Evolutionary conservation across 2,797 vertebrate genomes (phyloP).

Genomic region (Pantherophis alleghaniensis): DNA sequence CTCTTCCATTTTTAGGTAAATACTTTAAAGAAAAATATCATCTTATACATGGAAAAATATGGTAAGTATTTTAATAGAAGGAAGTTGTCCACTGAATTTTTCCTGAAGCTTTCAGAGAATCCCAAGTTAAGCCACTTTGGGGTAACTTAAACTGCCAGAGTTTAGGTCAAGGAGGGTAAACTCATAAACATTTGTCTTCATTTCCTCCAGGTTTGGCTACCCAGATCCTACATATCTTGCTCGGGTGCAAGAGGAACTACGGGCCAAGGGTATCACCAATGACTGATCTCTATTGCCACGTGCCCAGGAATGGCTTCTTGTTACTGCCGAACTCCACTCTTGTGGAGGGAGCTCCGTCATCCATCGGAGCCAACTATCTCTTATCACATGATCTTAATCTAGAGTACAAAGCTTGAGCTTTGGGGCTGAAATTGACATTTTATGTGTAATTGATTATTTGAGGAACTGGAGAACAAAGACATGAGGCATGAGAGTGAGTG

Average conservation of each 20-base stretch:
- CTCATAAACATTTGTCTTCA: slow-evolving; percentile 23
- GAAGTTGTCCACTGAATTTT: background rate
- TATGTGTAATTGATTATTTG: background rate
- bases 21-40: no score
- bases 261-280: slow-evolving; percentile 89
- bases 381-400: background rate
- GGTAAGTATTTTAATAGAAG: background rate
- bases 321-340: background rate
- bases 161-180: background rate
- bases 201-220: slow-evolving; percentile 86
- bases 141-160: background rate
- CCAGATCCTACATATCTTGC: slow-evolving; percentile 93
- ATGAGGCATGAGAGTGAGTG: background rate
- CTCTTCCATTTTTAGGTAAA: no score
- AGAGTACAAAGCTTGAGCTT: background rate
- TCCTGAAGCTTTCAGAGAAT: background rate
- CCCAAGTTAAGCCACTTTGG: background rate
- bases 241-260: slow-evolving; percentile 90
- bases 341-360: background rate
- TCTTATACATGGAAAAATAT: no score
- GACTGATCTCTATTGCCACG: slow-evolving; percentile 72
- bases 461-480: background rate
- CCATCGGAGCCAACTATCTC: background rate
- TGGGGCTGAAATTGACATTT: slow-evolving; percentile 1
- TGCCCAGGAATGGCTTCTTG: background rate